Evolutionary conservation across 2,797 vertebrate species (phyloP).

Genomic region (Poliocrania exsul): DNA sequence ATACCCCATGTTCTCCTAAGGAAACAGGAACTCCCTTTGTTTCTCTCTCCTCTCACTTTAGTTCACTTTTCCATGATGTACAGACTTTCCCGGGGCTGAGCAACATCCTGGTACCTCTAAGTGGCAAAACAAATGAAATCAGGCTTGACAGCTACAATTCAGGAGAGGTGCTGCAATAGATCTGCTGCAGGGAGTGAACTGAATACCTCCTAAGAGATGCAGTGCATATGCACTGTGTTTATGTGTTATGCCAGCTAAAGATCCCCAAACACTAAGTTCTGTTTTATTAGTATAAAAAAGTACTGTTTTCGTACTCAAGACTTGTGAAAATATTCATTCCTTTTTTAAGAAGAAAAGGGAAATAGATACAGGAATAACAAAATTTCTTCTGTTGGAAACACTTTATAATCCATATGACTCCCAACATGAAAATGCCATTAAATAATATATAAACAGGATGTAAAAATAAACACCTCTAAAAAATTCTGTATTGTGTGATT

Average conservation of each 20-base stretch:
- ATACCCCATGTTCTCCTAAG: not conserved
- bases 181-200: not conserved
- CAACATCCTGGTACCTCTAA: not conserved
- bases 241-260: not conserved
- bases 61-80: not conserved
- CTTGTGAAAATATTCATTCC: not conserved
- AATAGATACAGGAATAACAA: not conserved
- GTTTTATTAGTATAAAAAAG: not conserved
- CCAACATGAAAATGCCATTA: not conserved
- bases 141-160: not conserved
- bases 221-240: not conserved
- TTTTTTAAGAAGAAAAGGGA: not conserved
- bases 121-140: not conserved
- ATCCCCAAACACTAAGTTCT: not conserved
- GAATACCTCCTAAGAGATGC: not conserved
- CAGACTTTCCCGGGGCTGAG: not conserved
- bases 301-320: not conserved
- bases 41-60: not conserved
- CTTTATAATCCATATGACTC: not conserved
- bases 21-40: not conserved
- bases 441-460: not conserved
- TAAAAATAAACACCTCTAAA: not conserved
- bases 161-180: not conserved
- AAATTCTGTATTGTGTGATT: not conserved
- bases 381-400: not conserved